These are phyloP conservation scores for Solea senegalensis DNA, from an alignment of 2,113 vertebrate species.

Conservation along the genomic window DNA sequence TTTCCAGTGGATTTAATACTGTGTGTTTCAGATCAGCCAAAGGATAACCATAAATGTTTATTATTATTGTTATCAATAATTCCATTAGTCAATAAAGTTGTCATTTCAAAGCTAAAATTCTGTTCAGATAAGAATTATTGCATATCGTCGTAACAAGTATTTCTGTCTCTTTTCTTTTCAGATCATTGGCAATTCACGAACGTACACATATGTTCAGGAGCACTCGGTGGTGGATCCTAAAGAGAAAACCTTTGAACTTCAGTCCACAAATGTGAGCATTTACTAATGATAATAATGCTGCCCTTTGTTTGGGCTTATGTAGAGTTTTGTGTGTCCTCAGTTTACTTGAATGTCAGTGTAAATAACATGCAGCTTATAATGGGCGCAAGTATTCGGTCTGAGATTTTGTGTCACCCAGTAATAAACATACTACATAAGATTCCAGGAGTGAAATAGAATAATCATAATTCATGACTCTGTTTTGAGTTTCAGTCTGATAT, in stretches of 20 bases:
- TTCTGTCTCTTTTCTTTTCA: slow-evolving; percentile 55
- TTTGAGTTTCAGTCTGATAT: background rate
- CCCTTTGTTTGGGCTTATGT: background rate
- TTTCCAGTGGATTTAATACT: too few relatives aligned
- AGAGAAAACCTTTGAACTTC: slow-evolving; percentile 89
- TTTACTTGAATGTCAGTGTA: background rate
- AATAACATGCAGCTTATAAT: background rate
- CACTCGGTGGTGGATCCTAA: slow-evolving; percentile 93
- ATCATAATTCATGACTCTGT: too few relatives aligned
- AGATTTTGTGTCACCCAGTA: too few relatives aligned
- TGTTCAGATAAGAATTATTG: background rate
- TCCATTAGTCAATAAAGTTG: too few relatives aligned
- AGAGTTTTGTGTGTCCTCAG: background rate
- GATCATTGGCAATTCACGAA: slow-evolving; percentile 90
- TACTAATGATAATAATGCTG: background rate
- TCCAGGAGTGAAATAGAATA: too few relatives aligned
- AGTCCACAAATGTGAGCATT: slow-evolving; percentile 92
- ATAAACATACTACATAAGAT: too few relatives aligned
- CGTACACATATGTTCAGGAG: slow-evolving; percentile 92
- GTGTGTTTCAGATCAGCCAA: too few relatives aligned
- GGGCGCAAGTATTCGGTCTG: too few relatives aligned
- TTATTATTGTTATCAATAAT: too few relatives aligned
- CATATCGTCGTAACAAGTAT: background rate
- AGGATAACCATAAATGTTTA: too few relatives aligned
- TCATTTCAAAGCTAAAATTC: too few relatives aligned